Evolutionary conservation across 1,140 invertebrate species (phyloP).

Genomic region (Drosophila teissieri): DNA sequence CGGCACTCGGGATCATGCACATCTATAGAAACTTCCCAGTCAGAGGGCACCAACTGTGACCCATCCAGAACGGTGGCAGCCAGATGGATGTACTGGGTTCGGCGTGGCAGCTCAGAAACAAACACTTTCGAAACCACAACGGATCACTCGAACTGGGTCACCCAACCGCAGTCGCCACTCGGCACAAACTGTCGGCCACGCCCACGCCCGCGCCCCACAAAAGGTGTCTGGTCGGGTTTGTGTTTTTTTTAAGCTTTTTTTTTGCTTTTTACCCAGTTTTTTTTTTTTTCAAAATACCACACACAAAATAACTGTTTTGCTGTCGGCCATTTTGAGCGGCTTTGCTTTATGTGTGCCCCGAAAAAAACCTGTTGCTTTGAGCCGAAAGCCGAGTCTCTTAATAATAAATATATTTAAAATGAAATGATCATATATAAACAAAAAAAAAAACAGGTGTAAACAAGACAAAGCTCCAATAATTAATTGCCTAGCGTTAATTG

Average conservation of each 20-base stretch:
- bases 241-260: neutral
- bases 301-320: slow-evolving; percentile 32
- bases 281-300: slow-evolving; percentile 2
- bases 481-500: slow-evolving; percentile 47
- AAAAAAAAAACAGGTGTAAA: slow-evolving; percentile 30
- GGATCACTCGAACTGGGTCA: slow-evolving; percentile 39
- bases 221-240: slow-evolving; percentile 33
- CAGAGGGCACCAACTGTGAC: slow-evolving; percentile 7
- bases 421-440: slow-evolving; percentile 17
- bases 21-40: slow-evolving; percentile 3
- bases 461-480: slow-evolving; percentile 28
- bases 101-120: slow-evolving; percentile 12
- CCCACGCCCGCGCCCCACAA: slow-evolving; percentile 14
- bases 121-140: slow-evolving; percentile 47
- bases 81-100: slow-evolving; percentile 2
- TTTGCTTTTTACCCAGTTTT: neutral
- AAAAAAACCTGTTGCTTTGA: slow-evolving; percentile 38
- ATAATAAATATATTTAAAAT: slow-evolving; percentile 64
- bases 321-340: slow-evolving; percentile 25
- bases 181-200: slow-evolving; percentile 24
- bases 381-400: slow-evolving; percentile 42
- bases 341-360: neutral
- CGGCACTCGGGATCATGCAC: slow-evolving; percentile 16
- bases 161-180: slow-evolving; percentile 39
- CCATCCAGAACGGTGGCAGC: slow-evolving; percentile 4